Base-by-base conservation (phyloP, 2,113 vertebrate genomes). In the Aix galericulata region DNA sequence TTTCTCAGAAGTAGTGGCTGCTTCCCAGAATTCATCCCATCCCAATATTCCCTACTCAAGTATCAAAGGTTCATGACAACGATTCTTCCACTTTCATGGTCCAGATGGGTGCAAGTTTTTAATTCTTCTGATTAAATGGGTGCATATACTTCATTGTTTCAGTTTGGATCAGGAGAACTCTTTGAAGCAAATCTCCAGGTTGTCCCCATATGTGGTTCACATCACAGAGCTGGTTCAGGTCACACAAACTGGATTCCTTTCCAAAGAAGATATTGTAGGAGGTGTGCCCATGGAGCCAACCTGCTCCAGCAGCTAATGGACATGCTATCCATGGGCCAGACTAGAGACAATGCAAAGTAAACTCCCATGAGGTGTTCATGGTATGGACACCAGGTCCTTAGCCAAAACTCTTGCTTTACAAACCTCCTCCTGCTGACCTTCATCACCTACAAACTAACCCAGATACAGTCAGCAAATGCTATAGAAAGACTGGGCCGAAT, bases 11-110 rank as follows among this genome's bases (percentile, higher is more conserved):
- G 40, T 40, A 40, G 40, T 40, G 40, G 40, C 40, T 40, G 40
- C 40, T 40, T 40, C 40, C 40, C 40, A 40, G 40, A 40, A 40
- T 40, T 40, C 40, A 40, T 40, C 40, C 40, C 40, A 40, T 40
- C 40, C 85, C 44, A 60, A 6, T 72, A 93, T 42, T 87, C 38
- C 5, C 6, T 92, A 34, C 56, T 38, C 27, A 21, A 48, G 17
- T 0, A 1, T 48, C 53, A 27, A 1, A 80, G 44, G 22, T 8
- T 68, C 26, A 20, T 2, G 2, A 72, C 12, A 8, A 9, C 29
- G 78, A 27, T 50, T 60, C 14, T 78, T 88, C 44, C 58, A 48
- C 55, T 66, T 86, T 59, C 32, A 8, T 20, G 17, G 15, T 44
- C 29, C 15, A 44, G 52, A 52, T 7, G 56, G 10, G 53, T 52